Conservation (phyloP, 2,888 invertebrate genomes). For the Euzetes globulus region DNA sequence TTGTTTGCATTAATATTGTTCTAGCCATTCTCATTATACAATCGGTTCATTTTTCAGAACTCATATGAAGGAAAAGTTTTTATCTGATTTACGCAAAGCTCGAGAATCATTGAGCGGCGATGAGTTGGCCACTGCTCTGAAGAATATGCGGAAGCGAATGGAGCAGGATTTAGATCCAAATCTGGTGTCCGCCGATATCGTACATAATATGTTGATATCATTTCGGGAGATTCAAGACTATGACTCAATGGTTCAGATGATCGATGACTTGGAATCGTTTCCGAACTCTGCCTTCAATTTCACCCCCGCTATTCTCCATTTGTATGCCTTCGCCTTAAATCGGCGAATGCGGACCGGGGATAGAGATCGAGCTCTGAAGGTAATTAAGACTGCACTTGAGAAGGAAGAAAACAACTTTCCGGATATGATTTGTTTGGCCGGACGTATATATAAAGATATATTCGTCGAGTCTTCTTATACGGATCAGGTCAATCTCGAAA, state of each 20-base stretch:
- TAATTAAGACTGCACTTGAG: slow-evolving; percentile 81
- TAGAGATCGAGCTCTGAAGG: slow-evolving; percentile 81
- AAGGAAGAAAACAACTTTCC: slow-evolving; percentile 91
- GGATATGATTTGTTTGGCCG: slow-evolving; percentile 94
- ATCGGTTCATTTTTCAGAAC: slow-evolving; percentile 71
- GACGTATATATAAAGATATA: slow-evolving; percentile 76
- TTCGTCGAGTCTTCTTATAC: slow-evolving; percentile 91
- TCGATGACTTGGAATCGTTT: slow-evolving; percentile 82
- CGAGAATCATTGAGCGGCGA: slow-evolving; percentile 76
- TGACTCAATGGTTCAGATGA: slow-evolving; percentile 92
- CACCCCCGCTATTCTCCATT: slow-evolving; percentile 79
- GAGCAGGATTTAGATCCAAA: slow-evolving; percentile 75
- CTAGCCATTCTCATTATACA: too few species aligned
- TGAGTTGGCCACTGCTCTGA: slow-evolving; percentile 60
- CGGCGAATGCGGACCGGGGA: slow-evolving; percentile 86
- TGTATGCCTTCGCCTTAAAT: slow-evolving; percentile 95
- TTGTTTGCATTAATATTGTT: too few species aligned
- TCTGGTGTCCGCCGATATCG: slow-evolving; percentile 89
- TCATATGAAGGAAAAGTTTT: slow-evolving; percentile 94
- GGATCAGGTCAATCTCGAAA: slow-evolving; percentile 75
- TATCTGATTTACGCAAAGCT: slow-evolving; percentile 83
- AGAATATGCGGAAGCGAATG: slow-evolving; percentile 80
- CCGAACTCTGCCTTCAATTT: slow-evolving; percentile 81
- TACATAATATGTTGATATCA: slow-evolving; percentile 85
- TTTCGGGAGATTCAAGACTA: slow-evolving; percentile 89